Evolutionary conservation across 2,888 invertebrate genomes (phyloP).

Genomic region (Ptychoptera albimana): DNA sequence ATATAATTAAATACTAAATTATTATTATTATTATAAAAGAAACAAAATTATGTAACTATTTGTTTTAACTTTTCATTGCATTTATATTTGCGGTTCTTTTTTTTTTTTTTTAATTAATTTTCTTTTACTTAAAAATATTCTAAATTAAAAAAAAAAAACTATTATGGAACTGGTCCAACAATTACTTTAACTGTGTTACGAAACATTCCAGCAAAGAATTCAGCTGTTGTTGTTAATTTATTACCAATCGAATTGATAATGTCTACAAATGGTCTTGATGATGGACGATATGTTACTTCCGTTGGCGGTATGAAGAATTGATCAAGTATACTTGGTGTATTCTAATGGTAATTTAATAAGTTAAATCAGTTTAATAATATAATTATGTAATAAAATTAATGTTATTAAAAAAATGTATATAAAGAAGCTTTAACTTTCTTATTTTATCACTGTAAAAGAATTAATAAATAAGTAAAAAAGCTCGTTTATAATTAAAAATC

Average conservation of each 20-base stretch:
- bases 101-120: background rate
- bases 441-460: too few species aligned
- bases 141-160: background rate
- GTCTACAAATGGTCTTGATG: background rate
- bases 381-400: too few species aligned
- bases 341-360: too few species aligned
- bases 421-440: too few species aligned
- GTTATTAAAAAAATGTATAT: too few species aligned
- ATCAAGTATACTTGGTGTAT: constrained; percentile 1
- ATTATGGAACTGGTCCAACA: background rate
- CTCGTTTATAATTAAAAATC: too few species aligned
- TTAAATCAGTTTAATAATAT: too few species aligned
- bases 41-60: background rate
- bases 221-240: background rate
- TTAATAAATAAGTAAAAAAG: too few species aligned
- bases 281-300: background rate
- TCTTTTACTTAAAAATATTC: background rate
- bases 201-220: constrained; percentile 3
- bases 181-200: background rate
- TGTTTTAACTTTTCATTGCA: background rate
- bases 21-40: background rate
- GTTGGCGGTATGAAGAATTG: constrained; percentile 1
- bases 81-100: background rate
- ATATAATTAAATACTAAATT: background rate
- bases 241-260: constrained; percentile 1